These are phyloP conservation scores for Macrostomum lignano DNA, from an alignment of 1,140 invertebrate species.

Conservation along the genomic window DNA sequence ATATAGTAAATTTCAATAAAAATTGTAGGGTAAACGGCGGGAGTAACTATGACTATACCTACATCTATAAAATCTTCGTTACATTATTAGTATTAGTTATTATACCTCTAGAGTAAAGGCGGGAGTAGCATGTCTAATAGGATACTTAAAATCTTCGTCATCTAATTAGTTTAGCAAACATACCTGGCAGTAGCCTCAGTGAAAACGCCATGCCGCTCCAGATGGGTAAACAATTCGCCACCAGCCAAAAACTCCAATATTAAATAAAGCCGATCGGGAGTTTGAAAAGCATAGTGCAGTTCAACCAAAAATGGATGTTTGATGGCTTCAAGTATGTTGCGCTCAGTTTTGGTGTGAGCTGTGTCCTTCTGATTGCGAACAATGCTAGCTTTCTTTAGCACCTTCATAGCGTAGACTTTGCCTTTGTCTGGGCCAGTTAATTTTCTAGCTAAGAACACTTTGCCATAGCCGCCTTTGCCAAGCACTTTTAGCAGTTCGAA, in stretches of 20 bases:
- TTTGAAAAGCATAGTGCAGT: constrained; percentile 95
- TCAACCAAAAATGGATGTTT: constrained; percentile 97
- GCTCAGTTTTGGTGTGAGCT: constrained; percentile 5
- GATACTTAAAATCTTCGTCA: too few relatives aligned
- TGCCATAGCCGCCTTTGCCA: constrained; percentile 4
- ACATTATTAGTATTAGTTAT: too few relatives aligned
- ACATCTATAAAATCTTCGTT: too few relatives aligned
- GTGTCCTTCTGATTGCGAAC: constrained; percentile 26
- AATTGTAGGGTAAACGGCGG: too few relatives aligned
- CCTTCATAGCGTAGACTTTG: constrained; percentile 97
- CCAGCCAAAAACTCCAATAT: constrained; percentile 91
- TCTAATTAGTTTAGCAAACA: too few relatives aligned
- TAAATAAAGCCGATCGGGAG: constrained; percentile 75
- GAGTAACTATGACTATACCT: too few relatives aligned
- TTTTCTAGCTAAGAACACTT: constrained; percentile 62
- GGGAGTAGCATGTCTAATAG: too few relatives aligned
- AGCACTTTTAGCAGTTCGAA: constrained; percentile 3
- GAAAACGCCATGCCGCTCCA: constrained; percentile 89
- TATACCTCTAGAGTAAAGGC: too few relatives aligned
- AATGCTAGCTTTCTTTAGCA: constrained; percentile 70
- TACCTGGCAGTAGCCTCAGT: constrained; percentile 88
- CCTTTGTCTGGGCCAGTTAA: constrained; percentile 50
- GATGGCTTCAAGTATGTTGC: constrained; percentile 2
- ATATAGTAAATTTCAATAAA: too few relatives aligned
- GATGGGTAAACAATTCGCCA: constrained; percentile 86